Evolutionary conservation across 2,113 vertebrate species (phyloP), one percentile per base, ranked within the genome.

Genomic region (Falcunculus frontatus): DNA sequence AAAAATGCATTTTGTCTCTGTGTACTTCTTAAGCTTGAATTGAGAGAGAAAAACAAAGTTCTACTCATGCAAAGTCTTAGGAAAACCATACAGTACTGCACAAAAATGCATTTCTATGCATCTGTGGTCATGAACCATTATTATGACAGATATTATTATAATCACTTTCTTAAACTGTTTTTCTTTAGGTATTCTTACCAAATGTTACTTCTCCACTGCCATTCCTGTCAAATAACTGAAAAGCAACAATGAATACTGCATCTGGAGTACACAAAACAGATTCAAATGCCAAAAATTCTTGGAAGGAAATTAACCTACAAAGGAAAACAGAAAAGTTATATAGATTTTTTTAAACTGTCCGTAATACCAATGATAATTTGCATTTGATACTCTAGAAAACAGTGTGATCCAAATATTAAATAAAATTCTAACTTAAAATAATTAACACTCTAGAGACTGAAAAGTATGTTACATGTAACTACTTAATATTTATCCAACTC

Each of bases 201-300:
- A 99, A 99, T 81, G 99, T 99, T 97, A 99, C 97, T 97, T 99
- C 98, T 94, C 99, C 99, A 83, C 96, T 99, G 98, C 99, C 99
- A 68, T 95, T 99, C 98, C 99, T 99, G 98, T 99, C 99, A 97
- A 99, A 99, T 96, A 99, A 97, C 90, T 99, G 99, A 98, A 99
- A 99, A 98, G 99, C 99, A 97, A 99, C 99, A 96, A 99, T 98
- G 98, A 99, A 99, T 97, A 99, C 98, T 96, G 99, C 99, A 97
- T 99, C 99, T 44, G 99, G 99, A 96, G 98, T 98, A 97, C 99
- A 99, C 32, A 99, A 98, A 97, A 99, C 98, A 68, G 99, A 99
- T 91, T 99, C 99, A 98, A 99, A 99, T 93, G 99, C 99, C 99
- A 98, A 96, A 98, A 99, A 99, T 98, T 99, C 99, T 98, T 99